phyloP scores from a whole-genome alignment of 2,888 invertebrate genomes.

The Cheilosia variabilis region DNA sequence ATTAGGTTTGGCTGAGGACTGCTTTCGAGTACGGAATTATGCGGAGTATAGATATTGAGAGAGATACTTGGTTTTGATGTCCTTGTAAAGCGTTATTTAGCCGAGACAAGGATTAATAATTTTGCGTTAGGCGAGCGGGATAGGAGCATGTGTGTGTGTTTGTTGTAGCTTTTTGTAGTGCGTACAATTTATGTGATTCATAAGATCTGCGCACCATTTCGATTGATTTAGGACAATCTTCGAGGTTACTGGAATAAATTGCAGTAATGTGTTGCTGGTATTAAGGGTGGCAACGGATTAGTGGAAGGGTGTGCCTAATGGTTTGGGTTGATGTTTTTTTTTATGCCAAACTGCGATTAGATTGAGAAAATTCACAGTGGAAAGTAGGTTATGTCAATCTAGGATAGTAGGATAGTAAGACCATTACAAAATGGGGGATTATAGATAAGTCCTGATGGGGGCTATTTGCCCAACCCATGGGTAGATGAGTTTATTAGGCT shows the following conservation, averaged over 20 bases:
- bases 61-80: conserved; percentile 47
- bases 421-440: too few species aligned
- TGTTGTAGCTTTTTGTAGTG: conserved; percentile 1
- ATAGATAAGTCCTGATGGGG: too few species aligned
- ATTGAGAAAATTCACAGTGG: not conserved
- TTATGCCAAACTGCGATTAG: not conserved
- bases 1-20: conserved; percentile 40
- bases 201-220: not conserved
- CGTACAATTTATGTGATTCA: not conserved
- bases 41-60: conserved; percentile 50
- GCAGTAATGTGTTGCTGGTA: not conserved
- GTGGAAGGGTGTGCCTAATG: conserved; percentile 5
- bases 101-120: conserved; percentile 35
- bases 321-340: not conserved
- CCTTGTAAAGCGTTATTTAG: conserved; percentile 55
- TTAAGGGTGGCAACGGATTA: not conserved
- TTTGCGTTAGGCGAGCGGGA: not conserved
- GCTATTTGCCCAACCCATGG: too few species aligned
- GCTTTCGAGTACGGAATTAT: conserved; percentile 58
- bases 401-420: not conserved
- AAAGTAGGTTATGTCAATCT: not conserved
- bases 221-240: not conserved
- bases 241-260: conserved; percentile 3
- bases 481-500: too few species aligned
- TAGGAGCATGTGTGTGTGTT: not conserved